Base-by-base conservation (phyloP, 2,113 vertebrate genomes). In the Neoarius graeffei region DNA sequence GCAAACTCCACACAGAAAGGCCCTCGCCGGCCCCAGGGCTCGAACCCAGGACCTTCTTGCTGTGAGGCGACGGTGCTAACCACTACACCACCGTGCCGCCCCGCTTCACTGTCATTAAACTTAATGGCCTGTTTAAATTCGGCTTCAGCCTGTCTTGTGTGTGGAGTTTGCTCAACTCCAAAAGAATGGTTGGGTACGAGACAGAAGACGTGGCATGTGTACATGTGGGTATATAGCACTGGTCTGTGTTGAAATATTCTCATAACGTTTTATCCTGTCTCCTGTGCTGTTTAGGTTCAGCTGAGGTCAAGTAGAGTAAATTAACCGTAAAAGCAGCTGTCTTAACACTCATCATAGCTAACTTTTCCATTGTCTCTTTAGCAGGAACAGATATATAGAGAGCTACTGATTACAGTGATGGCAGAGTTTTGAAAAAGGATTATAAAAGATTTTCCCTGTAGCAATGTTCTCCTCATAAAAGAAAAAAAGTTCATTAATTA, bases 401-500 rank as follows among this genome's bases (percentile, higher is more conserved):
- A 66, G 13, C 48, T n/a, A 64, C 52, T 56, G 66, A 87, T 57
- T 73, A 52, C 23, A 81, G 67, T 62, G 13, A 85, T 81, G 57
- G 30, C 14, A 71, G 42, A 80, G 60, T 35, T 20, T 85, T 17
- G 6, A 80, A 69, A 52, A 57, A 74, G 50, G 7, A 64, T 62
- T 77, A 17, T 27, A 79, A 77, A 79, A 52, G 54, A 17, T 69
- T 79, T 79, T 23, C 81, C 60, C 27, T 71, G 56, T 1, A 80
- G 73, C 60, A 71, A 20, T 62, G 50, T 50, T 27, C 42, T 50
- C 56, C 56, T 86, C 14, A 73, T 84, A 42, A 83, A 54, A 35
- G 3, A 93, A 95, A 54, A 35, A 7, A 93, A 95, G 95, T 94
- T 94, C 95, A 95, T 97, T 97, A 97, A 97, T 97, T 96, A 97